Base-by-base conservation (phyloP, 2,113 vertebrate species). In the Misgurnus mizolepis region DNA sequence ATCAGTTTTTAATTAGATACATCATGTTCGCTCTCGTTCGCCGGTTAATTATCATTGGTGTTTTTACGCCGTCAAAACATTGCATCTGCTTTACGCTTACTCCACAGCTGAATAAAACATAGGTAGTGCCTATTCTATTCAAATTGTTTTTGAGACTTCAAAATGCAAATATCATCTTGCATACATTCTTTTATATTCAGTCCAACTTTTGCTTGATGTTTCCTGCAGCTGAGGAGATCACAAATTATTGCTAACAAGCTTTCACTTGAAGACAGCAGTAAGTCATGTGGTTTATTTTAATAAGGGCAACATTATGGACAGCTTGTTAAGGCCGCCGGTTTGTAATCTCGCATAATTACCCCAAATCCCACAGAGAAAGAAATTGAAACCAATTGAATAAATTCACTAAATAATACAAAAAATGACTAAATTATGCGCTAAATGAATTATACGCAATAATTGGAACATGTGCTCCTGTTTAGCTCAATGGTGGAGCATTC, bases 1-100 rank as follows among this genome's bases (percentile, higher is more conserved):
- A 80, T 85, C 80, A 82, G 80, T 68, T 88, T 90, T 90, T 90
- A 89, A 92, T 92, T 87, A 87, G 82, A 82, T 81, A 83, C 86
- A 88, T 87, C 67, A 80, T 85, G 78, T 88, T 89, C 72, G 56
- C 84, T 87, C 86, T 86, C 56, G 41, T 76, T 43, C 78, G 55
- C 68, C n/a, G 18, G 62, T 68, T 83, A 82, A 82, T 82, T 86
- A 79, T 80, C 83, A 80, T 66, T 67, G 69, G 79, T 74, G 78
- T 83, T 62, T 85, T 64, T 5, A 43, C 7, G 11, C 45, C 65
- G 41, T 78, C 27, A 53, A 45, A 62, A 78, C 41, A 78, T 49
- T 58, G 68, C 12, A n/a, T 56, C 34, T 5, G 39, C 7, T 22
- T 79, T 40, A 62, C 62, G 27, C 84, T 83, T 78, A 81, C 65